phyloP scores from a whole-genome alignment of 2,797 vertebrate species.

The Cheracebus regulus region DNA sequence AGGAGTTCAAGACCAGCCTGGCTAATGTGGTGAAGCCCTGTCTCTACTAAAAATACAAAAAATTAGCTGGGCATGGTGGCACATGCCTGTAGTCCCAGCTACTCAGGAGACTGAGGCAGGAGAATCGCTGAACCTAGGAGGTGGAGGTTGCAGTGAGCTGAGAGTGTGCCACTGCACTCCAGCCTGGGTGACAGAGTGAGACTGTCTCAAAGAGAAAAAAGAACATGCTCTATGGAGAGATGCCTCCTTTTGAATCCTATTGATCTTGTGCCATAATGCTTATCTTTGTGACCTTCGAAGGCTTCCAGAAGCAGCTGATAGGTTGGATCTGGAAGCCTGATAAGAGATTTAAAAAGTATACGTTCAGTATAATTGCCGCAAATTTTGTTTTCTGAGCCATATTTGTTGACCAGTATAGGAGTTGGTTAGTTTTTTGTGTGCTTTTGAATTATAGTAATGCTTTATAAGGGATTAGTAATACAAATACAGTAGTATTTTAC shows the following conservation, averaged over 20 bases:
- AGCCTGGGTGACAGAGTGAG: too few species aligned
- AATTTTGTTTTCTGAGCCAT: constrained; percentile 12
- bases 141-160: too few species aligned
- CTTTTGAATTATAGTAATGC: constrained; percentile 14
- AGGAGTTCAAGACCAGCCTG: too few species aligned
- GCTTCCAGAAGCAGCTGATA: neutral
- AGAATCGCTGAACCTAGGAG: too few species aligned
- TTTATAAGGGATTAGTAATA: neutral
- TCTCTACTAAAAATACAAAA: too few species aligned
- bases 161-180: too few species aligned
- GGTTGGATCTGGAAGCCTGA: neutral
- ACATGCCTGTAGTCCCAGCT: too few species aligned
- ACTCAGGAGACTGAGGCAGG: too few species aligned
- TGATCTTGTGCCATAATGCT: neutral
- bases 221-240: neutral
- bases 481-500: neutral
- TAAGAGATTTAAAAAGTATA: constrained; percentile 15
- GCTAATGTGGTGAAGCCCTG: too few species aligned
- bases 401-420: neutral
- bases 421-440: neutral
- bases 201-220: too few species aligned
- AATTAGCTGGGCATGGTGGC: too few species aligned
- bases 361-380: neutral
- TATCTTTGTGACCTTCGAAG: neutral
- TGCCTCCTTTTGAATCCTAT: neutral